Conservation (phyloP, 2,113 vertebrate species). For the Phyllostomus discolor region DNA sequence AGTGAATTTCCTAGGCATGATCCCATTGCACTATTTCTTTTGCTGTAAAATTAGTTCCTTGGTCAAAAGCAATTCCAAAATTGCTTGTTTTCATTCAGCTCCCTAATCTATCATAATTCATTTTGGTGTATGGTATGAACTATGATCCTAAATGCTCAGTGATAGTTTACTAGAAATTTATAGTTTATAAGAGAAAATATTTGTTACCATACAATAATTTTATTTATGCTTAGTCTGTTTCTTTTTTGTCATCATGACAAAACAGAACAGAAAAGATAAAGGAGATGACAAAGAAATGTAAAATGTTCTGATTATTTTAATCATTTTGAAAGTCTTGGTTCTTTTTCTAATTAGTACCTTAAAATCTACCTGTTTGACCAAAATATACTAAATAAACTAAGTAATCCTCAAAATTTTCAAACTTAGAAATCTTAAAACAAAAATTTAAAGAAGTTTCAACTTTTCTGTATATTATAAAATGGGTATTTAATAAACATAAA, state of each 20-base stretch:
- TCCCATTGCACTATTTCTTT: background rate
- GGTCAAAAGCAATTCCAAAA: background rate
- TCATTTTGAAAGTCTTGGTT: background rate
- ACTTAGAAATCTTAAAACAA: background rate
- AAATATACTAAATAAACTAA: background rate
- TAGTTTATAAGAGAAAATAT: background rate
- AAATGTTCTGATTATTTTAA: background rate
- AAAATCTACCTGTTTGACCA: background rate
- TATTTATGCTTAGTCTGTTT: background rate
- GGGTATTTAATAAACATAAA: background rate
- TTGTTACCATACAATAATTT: background rate
- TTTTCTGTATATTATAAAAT: conserved; percentile 3
- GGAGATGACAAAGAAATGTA: background rate
- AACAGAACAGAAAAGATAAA: background rate
- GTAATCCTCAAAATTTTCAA: background rate
- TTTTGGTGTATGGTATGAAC: background rate
- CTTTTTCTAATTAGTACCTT: background rate
- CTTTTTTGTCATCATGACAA: background rate
- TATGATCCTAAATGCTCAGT: background rate
- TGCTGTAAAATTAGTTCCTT: background rate
- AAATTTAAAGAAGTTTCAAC: background rate
- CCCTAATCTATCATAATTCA: background rate
- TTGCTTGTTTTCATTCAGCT: background rate
- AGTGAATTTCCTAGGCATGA: background rate
- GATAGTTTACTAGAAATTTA: background rate